Evolutionary conservation across 35 echinoderm and acorn worm species (phyloP).

Genomic region (Apostichopus japonicus): DNA sequence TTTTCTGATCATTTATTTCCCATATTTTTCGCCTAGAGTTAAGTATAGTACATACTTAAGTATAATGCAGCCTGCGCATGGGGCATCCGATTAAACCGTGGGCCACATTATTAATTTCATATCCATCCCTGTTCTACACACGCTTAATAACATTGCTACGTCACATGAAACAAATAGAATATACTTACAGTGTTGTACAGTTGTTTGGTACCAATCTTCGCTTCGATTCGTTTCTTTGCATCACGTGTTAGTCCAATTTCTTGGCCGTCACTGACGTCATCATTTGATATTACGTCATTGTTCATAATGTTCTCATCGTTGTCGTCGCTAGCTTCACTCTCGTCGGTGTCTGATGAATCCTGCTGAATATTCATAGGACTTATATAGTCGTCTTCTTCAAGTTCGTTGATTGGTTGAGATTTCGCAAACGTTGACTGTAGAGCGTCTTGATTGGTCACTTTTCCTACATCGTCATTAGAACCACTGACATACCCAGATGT

Average conservation of each 20-base stretch:
- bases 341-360: neutral
- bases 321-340: neutral
- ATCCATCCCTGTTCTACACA: too few relatives aligned
- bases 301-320: neutral
- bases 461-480: slow-evolving; percentile 25
- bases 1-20: too few relatives aligned
- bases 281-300: neutral
- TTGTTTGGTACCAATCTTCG: slow-evolving; percentile 28
- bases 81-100: too few relatives aligned
- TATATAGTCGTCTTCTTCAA: slow-evolving; percentile 81
- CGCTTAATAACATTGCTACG: too few relatives aligned
- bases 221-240: slow-evolving; percentile 17
- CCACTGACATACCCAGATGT: slow-evolving; percentile 62
- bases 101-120: too few relatives aligned
- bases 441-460: slow-evolving; percentile 15
- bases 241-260: neutral
- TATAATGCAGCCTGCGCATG: too few relatives aligned
- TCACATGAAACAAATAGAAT: too few relatives aligned
- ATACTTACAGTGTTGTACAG: slow-evolving; percentile 21
- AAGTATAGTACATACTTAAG: too few relatives aligned
- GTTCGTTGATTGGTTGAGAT: neutral
- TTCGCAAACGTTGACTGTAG: slow-evolving; percentile 27
- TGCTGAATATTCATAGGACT: slow-evolving; percentile 71
- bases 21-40: too few relatives aligned
- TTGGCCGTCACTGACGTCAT: neutral